Conservation (phyloP, 2,888 invertebrate species). For the Eumacrocentrus americanus region DNA sequence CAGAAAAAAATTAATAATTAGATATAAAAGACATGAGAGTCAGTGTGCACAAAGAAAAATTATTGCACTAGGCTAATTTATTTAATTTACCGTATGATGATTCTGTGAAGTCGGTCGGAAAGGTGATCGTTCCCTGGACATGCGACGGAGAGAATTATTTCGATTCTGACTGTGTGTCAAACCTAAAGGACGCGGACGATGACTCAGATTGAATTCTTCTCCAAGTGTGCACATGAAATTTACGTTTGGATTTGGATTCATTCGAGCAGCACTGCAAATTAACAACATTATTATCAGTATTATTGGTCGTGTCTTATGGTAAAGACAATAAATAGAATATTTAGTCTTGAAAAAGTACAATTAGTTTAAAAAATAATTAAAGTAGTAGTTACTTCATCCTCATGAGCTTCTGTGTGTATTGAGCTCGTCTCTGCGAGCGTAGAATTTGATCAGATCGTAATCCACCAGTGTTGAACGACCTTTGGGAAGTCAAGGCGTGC, state of each 20-base stretch:
- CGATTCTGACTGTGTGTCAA: constrained; percentile 39
- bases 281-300: constrained; percentile 8
- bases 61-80: too few relatives aligned
- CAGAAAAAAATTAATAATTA: background rate
- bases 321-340: constrained; percentile 8
- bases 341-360: constrained; percentile 21
- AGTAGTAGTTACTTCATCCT: constrained; percentile 51
- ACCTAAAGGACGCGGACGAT: constrained; percentile 45
- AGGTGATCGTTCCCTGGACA: constrained; percentile 53
- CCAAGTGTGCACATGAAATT: constrained; percentile 53
- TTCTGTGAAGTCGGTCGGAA: constrained; percentile 50
- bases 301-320: constrained; percentile 8
- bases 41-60: too few relatives aligned
- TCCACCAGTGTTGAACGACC: constrained; percentile 50
- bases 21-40: too few relatives aligned
- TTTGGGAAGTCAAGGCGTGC: constrained; percentile 50
- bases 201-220: constrained; percentile 39
- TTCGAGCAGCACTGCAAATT: constrained; percentile 47
- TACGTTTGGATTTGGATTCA: constrained; percentile 46
- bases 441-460: constrained; percentile 57
- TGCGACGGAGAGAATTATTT: constrained; percentile 40
- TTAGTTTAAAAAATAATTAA: background rate
- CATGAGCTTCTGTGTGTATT: constrained; percentile 57
- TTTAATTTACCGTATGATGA: background rate
- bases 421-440: constrained; percentile 54